phyloP scores from a whole-genome alignment of 1,140 invertebrate genomes.

The Wasmannia auropunctata region DNA sequence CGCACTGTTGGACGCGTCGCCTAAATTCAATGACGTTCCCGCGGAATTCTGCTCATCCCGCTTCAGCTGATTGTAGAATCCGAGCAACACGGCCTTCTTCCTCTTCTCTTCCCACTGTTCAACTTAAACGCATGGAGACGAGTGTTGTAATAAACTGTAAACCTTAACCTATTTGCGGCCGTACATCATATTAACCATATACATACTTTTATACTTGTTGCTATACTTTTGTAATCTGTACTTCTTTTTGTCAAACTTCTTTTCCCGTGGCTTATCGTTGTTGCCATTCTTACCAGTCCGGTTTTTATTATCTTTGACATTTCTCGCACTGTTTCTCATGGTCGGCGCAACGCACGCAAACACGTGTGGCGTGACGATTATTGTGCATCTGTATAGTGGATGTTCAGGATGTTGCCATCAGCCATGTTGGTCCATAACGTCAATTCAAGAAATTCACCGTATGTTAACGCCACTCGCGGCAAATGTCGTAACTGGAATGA shows the following conservation, averaged over 20 bases:
- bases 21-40: constrained; percentile 12
- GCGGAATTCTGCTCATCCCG: constrained; percentile 79
- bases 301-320: background rate
- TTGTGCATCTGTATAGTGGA: no score
- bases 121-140: constrained; percentile 78
- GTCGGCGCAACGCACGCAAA: background rate
- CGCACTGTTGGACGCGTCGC: background rate
- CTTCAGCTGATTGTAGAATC: constrained; percentile 86
- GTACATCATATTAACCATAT: no score
- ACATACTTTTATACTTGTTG: constrained; percentile 87
- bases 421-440: background rate
- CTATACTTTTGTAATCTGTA: constrained; percentile 89
- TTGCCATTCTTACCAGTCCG: background rate
- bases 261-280: constrained; percentile 61
- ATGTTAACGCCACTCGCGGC: background rate
- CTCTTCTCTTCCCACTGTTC: constrained; percentile 88
- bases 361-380: background rate
- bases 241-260: constrained; percentile 88
- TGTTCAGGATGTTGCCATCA: no score
- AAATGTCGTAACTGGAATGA: background rate
- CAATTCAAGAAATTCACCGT: background rate
- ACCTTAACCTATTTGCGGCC: constrained; percentile 67
- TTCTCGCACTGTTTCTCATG: background rate
- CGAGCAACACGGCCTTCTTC: constrained; percentile 85
- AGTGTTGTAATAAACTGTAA: constrained; percentile 32